These are phyloP conservation scores for Lonchura striata DNA, from an alignment of 2,113 vertebrate genomes.

Conservation along the genomic window DNA sequence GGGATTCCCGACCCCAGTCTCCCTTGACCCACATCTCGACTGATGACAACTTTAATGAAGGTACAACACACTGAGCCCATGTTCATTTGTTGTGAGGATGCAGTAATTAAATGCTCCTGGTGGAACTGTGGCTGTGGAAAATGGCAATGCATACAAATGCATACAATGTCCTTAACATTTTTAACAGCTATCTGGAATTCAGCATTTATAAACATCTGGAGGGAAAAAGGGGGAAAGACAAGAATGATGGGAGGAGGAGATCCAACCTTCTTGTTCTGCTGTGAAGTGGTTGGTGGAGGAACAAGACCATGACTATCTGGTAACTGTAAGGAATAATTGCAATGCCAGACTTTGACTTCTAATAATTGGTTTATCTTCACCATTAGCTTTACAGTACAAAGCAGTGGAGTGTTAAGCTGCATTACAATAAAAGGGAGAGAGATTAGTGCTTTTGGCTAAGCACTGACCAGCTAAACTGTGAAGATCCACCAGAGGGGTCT, in stretches of 20 bases:
- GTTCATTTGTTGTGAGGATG: not conserved
- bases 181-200: not conserved
- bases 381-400: not conserved
- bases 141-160: not conserved
- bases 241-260: not conserved
- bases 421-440: not conserved
- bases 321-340: not conserved
- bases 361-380: not conserved
- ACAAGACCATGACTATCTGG: not conserved
- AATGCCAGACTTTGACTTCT: not conserved
- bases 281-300: not conserved
- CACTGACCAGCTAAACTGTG: not conserved
- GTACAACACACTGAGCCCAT: constrained; percentile 58
- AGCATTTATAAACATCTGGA: not conserved
- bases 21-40: constrained; percentile 86
- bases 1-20: constrained; percentile 91
- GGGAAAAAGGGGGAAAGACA: not conserved
- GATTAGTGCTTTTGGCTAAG: not conserved
- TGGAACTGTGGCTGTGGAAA: not conserved
- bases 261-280: not conserved
- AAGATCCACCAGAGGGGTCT: not conserved
- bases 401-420: not conserved
- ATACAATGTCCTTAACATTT: too few species aligned
- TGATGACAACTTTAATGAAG: constrained; percentile 85
- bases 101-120: not conserved